These are phyloP conservation scores for Procambarus clarkii DNA, from an alignment of 1,140 invertebrate species.

Conservation along the genomic window DNA sequence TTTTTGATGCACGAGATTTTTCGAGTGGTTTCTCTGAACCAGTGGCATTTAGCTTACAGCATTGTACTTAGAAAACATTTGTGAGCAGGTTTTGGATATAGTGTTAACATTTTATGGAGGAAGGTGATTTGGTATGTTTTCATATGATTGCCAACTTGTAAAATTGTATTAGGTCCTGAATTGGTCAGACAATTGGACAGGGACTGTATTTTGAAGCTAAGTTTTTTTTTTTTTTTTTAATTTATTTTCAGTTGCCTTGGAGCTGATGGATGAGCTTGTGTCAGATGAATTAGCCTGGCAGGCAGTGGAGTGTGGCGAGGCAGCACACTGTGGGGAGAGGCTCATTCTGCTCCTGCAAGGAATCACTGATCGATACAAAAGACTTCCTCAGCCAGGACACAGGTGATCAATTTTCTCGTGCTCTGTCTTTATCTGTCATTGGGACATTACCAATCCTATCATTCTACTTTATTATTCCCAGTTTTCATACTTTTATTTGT, in stretches of 20 bases:
- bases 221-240: too few species aligned
- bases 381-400: constrained; percentile 89
- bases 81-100: too few species aligned
- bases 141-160: too few species aligned
- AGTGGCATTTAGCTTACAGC: too few species aligned
- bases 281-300: constrained; percentile 82
- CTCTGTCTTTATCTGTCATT: background rate
- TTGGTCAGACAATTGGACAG: too few species aligned
- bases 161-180: too few species aligned
- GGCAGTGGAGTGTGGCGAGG: constrained; percentile 80
- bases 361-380: constrained; percentile 90
- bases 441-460: background rate
- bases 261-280: constrained; percentile 92
- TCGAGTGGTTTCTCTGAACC: too few species aligned
- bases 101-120: too few species aligned
- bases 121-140: too few species aligned
- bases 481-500: background rate
- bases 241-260: constrained; percentile 83
- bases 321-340: constrained; percentile 76
- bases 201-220: too few species aligned
- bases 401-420: constrained; percentile 77
- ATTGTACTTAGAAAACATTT: too few species aligned
- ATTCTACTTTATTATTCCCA: background rate
- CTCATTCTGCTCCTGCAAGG: constrained; percentile 83
- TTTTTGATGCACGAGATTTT: too few species aligned